phyloP scores from a whole-genome alignment of 92 coral and sea anemone genomes.

The Micromussa lordhowensis region DNA sequence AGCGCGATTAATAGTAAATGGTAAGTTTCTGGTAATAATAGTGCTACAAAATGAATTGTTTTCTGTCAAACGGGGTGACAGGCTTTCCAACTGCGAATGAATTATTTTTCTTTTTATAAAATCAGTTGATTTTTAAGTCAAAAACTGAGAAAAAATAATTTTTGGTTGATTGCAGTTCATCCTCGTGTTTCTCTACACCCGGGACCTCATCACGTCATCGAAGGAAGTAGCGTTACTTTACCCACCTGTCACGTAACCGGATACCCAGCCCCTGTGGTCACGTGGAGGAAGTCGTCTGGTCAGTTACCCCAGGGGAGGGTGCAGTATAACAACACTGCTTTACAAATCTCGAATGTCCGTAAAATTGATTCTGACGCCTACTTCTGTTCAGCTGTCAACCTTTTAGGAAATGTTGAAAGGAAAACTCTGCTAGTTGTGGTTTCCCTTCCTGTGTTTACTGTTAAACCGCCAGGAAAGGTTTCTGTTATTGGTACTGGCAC shows the following conservation, averaged over 20 bases:
- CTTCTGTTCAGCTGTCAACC: no score
- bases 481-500: neutral
- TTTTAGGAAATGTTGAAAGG: no score
- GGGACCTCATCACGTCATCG: neutral
- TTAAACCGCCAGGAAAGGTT: slow-evolving; percentile 17
- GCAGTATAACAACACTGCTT: neutral
- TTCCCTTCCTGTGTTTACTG: slow-evolving; percentile 19
- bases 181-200: neutral
- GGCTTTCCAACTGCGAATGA: neutral
- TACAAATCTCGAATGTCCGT: neutral
- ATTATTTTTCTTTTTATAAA: no score
- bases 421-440: slow-evolving; percentile 28
- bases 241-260: no score
- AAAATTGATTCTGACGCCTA: slow-evolving; percentile 40
- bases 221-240: neutral
- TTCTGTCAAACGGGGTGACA: neutral
- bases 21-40: neutral
- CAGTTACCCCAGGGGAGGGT: no score
- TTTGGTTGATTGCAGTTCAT: neutral
- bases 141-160: no score
- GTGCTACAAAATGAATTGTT: neutral
- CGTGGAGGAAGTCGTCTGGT: no score
- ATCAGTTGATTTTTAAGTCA: no score
- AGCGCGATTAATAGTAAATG: neutral
- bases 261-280: no score